phyloP scores from a whole-genome alignment of 2,113 vertebrate species.

The Pluvianellus socialis region DNA sequence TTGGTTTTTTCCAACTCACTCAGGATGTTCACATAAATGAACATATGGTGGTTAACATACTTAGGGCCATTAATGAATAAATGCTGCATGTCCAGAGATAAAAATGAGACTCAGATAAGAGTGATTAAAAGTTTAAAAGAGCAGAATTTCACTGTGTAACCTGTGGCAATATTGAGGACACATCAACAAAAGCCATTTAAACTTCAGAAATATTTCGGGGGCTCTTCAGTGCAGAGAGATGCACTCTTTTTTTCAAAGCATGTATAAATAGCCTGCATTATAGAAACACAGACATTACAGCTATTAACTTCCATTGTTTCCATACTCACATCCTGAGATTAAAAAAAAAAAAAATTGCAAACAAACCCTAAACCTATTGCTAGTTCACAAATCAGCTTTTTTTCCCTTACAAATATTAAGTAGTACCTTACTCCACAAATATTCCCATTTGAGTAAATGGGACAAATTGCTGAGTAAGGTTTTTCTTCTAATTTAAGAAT shows the following conservation, averaged over 20 bases:
- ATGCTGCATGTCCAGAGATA: background rate
- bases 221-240: background rate
- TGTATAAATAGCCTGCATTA: background rate
- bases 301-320: background rate
- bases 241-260: background rate
- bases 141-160: background rate
- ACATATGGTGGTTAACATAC: constrained; percentile 4
- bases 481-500: background rate
- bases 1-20: background rate
- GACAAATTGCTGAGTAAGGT: constrained; percentile 25
- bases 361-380: background rate
- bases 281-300: background rate
- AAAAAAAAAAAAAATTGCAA: background rate
- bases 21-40: background rate
- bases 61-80: background rate
- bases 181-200: background rate
- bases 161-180: background rate
- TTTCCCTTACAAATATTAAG: background rate
- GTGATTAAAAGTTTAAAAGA: constrained; percentile 18
- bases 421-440: constrained; percentile 8
- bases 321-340: background rate
- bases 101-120: constrained; percentile 11
- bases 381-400: background rate
- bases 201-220: background rate
- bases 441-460: constrained; percentile 2